These are phyloP conservation scores for Labrus mixtus DNA, from an alignment of 2,113 vertebrate species.

Conservation along the genomic window DNA sequence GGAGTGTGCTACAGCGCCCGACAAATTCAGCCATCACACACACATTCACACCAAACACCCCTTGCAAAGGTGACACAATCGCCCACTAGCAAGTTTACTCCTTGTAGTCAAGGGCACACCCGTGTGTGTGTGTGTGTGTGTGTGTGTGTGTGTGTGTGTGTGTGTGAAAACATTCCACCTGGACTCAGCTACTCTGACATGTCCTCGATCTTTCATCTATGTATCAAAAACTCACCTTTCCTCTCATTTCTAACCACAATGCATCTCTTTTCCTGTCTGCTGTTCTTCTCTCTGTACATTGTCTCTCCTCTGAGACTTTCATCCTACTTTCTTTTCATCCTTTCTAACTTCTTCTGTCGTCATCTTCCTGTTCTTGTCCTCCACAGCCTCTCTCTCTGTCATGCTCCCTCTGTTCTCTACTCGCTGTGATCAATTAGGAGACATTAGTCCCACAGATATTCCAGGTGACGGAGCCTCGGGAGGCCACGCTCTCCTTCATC, in stretches of 20 bases:
- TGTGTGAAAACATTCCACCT: constrained; percentile 48
- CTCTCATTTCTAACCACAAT: constrained; percentile 30
- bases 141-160: constrained; percentile 16
- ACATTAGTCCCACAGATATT: constrained; percentile 78
- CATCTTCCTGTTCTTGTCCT: constrained; percentile 51
- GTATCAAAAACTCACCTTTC: constrained; percentile 35
- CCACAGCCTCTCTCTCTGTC: constrained; percentile 52
- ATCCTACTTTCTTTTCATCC: constrained; percentile 22
- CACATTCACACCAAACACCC: constrained; percentile 49
- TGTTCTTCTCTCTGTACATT: neutral
- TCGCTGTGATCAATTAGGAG: constrained; percentile 79
- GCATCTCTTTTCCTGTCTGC: constrained; percentile 17
- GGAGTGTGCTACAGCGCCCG: constrained; percentile 61
- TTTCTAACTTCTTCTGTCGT: constrained; percentile 32
- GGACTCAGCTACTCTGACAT: constrained; percentile 46
- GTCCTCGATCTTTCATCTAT: constrained; percentile 57
- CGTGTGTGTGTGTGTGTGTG: constrained; percentile 22
- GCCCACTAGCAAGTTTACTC: constrained; percentile 74
- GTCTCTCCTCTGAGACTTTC: constrained; percentile 27
- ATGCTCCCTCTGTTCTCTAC: constrained; percentile 63
- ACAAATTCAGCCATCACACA: constrained; percentile 65
- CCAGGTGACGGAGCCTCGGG: constrained; percentile 78
- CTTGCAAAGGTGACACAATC: constrained; percentile 76
- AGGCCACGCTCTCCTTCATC: constrained; percentile 67
- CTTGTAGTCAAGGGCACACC: constrained; percentile 71